Evolutionary conservation across 2,113 vertebrate species (phyloP), one percentile per base, ranked within the genome.

Genomic region (Lepisosteus oculatus): DNA sequence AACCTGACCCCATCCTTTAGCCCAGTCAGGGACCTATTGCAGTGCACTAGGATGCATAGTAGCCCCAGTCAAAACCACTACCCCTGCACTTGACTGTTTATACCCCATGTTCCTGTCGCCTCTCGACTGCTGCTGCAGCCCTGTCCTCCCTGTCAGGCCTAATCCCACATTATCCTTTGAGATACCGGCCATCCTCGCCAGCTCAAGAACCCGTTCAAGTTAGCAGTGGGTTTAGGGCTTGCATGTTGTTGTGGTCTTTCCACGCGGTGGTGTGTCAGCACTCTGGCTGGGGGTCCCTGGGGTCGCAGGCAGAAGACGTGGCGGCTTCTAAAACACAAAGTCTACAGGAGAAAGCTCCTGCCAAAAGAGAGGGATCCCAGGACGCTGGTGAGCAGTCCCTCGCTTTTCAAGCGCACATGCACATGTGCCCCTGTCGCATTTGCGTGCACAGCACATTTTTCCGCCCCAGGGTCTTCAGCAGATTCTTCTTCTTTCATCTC

Each of bases 171-270:
- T 79, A 80, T 87, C 83, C 83, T 78, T 68, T 80, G 77, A 76
- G 85, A 81, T 81, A 72, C 43, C 76, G 76, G 84, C 74, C 82
- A 41, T 78, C 76, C 72, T 68, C 75, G 79, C 69, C 43, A 78
- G 76, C 76, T 78, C 70, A 68, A 41, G 68, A 74, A 69, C 78
- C 70, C 51, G 71, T 74, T 80, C 85, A 81, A 84, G 88, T 89
- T 84, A 89, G 82, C 84, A 69, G 68, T 79, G 80, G 72, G 5
- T 57, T 75, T 68, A 42, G 74, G 73, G 82, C 29, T 29, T 1
- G 29, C 29, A 29, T 29, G 29, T 29, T 29, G 29, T 29, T 29
- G 29, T 29, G 29, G 29, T 29, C 2, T 29, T 29, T 29, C 29
- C 29, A 29, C 29, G 29, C 29, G 29, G 29, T 29, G 29, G 29